Conservation (phyloP, 2,888 invertebrate genomes). For the Lithophane leautieri region DNA sequence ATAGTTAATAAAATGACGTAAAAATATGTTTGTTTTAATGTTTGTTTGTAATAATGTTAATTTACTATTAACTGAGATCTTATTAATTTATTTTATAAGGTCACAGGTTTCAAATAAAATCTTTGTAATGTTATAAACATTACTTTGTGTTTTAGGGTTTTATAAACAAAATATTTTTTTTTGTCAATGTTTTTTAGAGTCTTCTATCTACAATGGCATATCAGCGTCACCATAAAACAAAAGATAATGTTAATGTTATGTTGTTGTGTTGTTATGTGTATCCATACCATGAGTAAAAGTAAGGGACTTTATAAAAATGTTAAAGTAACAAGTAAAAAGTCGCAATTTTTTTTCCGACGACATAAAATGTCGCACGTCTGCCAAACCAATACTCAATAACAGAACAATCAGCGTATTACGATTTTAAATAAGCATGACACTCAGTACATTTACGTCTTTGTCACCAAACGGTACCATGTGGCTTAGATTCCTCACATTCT, state of each 20-base stretch:
- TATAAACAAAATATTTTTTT: too few species aligned
- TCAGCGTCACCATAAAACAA: background rate
- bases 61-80: background rate
- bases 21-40: background rate
- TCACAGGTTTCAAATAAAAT: background rate
- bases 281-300: background rate
- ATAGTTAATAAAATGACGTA: background rate
- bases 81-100: background rate
- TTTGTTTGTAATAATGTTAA: too few species aligned
- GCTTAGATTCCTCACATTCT: slow-evolving; percentile 84
- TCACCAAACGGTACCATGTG: slow-evolving; percentile 74
- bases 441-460: slow-evolving; percentile 53
- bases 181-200: too few species aligned
- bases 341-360: background rate
- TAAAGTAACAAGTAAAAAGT: background rate
- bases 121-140: too few species aligned
- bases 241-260: background rate
- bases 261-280: too few species aligned
- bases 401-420: slow-evolving; percentile 75
- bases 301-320: too few species aligned
- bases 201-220: too few species aligned
- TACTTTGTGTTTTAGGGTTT: background rate
- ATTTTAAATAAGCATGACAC: slow-evolving; percentile 71
- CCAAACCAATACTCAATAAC: slow-evolving; percentile 52
- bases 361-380: slow-evolving; percentile 63